Conservation (phyloP, 92 coral and sea anemone species). For the Porites evermanni region DNA sequence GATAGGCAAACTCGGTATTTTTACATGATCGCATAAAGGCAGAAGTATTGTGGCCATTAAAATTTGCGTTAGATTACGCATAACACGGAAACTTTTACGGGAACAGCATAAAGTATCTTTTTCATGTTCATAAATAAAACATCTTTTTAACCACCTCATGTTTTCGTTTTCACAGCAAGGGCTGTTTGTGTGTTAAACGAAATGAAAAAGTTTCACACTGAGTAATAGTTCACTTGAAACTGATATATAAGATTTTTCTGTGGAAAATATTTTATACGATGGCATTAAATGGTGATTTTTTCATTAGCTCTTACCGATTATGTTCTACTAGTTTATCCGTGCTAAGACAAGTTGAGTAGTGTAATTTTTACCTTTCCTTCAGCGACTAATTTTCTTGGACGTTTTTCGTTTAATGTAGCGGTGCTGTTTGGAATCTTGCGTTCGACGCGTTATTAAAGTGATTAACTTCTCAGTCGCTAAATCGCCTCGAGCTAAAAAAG, state of each 20-base stretch:
- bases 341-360: neutral
- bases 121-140: conserved; percentile 15
- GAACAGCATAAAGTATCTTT: conserved; percentile 5
- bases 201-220: conserved; percentile 9
- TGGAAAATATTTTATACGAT: neutral
- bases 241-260: neutral
- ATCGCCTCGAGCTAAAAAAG: neutral
- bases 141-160: neutral
- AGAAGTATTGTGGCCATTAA: neutral
- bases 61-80: conserved; percentile 13
- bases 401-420: neutral
- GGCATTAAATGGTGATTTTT: neutral
- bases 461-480: conserved; percentile 2
- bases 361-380: conserved; percentile 2
- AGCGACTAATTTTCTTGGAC: neutral
- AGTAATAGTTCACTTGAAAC: neutral
- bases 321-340: neutral
- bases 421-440: conserved; percentile 6
- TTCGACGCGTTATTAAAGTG: neutral
- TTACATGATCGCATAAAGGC: neutral
- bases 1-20: neutral
- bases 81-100: neutral
- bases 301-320: neutral
- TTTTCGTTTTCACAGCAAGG: neutral
- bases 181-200: neutral